A percentile compares a stretch with the other conserved stretches of the same genome.
Evolutionary conservation across 2,797 vertebrate genomes (phyloP).

Genomic region (Chiloscyllium punctatum): DNA sequence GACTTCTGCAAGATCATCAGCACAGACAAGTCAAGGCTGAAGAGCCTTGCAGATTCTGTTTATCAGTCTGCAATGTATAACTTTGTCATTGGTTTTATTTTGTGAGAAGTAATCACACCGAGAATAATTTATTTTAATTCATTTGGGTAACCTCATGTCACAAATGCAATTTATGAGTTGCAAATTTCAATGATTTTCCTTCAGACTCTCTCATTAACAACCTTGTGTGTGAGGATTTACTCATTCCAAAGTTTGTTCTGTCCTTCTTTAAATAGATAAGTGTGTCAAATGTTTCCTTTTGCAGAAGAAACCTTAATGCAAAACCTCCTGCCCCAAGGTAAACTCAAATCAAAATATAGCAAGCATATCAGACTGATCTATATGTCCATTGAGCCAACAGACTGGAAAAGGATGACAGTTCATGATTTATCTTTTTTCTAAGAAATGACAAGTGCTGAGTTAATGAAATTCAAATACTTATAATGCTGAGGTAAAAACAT

Average conservation of each 20-base stretch:
- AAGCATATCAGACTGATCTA: background rate
- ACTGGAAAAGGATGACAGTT: background rate
- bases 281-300: background rate
- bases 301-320: background rate
- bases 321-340: background rate
- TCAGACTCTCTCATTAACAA: background rate
- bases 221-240: background rate
- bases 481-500: background rate
- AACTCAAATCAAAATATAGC: background rate
- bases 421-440: background rate
- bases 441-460: background rate
- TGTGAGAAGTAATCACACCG: background rate
- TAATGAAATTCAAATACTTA: background rate
- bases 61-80: background rate
- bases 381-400: background rate
- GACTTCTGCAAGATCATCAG: too few species aligned
- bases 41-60: background rate
- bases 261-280: background rate
- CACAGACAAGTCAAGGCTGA: too few species aligned
- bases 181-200: slow-evolving; percentile 3
- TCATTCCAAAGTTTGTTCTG: background rate
- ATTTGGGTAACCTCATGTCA: background rate
- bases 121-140: background rate
- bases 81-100: background rate
- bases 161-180: background rate